Percentiles rank a stretch among this genome's conserved stretches.
These are phyloP conservation scores for Cinclus cinclus DNA, from an alignment of 2,113 vertebrate genomes.

Conservation along the genomic window DNA sequence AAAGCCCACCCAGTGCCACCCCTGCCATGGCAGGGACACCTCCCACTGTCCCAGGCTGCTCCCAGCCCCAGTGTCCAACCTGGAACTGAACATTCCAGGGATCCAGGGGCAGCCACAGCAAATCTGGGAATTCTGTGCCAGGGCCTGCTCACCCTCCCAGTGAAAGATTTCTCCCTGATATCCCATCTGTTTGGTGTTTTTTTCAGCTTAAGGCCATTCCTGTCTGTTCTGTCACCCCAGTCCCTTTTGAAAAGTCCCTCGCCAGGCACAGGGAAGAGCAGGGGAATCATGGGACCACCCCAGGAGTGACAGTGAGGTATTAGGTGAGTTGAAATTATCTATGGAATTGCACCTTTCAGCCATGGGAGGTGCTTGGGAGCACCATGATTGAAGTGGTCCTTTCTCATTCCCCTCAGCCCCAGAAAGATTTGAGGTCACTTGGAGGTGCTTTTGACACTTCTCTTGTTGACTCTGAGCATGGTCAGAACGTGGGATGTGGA, in stretches of 20 bases:
- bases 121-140: background rate
- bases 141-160: background rate
- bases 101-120: background rate
- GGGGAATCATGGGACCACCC: background rate
- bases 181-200: too few species aligned
- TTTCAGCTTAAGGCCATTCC: background rate
- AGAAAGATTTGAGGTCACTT: background rate
- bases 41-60: background rate
- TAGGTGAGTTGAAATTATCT: background rate
- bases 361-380: background rate
- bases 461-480: background rate
- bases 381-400: background rate
- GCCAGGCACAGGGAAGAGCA: background rate
- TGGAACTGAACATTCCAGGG: background rate
- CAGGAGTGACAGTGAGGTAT: background rate
- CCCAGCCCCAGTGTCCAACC: background rate
- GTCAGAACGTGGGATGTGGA: background rate
- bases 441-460: background rate
- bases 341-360: background rate
- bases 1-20: accelerated
- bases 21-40: background rate
- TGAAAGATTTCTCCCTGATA: background rate
- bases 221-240: background rate
- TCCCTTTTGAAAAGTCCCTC: background rate
- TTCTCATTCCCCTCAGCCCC: background rate